Base-by-base conservation (phyloP, 2,888 invertebrate genomes). In the Trissolcus japonicus region DNA sequence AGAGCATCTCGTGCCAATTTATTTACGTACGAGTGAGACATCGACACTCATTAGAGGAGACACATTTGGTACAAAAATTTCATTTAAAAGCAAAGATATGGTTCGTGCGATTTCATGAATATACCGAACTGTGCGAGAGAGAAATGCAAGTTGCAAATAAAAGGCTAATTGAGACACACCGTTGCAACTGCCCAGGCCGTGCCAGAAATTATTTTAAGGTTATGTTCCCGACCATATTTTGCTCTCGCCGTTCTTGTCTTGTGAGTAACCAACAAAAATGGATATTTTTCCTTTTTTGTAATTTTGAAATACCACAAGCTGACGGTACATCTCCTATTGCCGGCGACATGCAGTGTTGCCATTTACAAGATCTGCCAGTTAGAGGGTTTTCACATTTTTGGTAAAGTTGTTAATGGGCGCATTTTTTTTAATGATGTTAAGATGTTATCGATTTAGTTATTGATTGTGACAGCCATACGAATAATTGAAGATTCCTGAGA, bases 401-500 rank as follows among this genome's bases (percentile, higher is more conserved):
- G 35, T 9, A 35, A 9, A 9, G 11, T 35, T 35, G 35, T 7
- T 35, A 1, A 29, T 7, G 29, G 29, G 29, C 29, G 51, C 19
- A 19, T 3, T 3, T 17, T n/a, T 51, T 16, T 3, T 3, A 19
- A 13, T 51, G 21, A 21, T 51, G 1, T 11, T 6, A 1, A 17
- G 16, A 17, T 51, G 19, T 19, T 19, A 16, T 19, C 16, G 9
- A 40, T 43, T 9, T 6, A 53, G 6, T 59, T 60, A 35, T 65
- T 69, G 43, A 29, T 62, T 54, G 40, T 59, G 67, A 43, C 54
- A 43, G 57, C 62, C 46, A 16, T 66, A 63, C n/a, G 25, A 19
- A 48, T 55, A 48, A 14, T 50, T 51, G 11, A 19, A 19, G 21
- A 14, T 29, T 50, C 1, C 14, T 19, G 2, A 16, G 29, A 59